Evolutionary conservation across 2,888 invertebrate genomes (phyloP).

Genomic region (Patella ulyssiponensis): DNA sequence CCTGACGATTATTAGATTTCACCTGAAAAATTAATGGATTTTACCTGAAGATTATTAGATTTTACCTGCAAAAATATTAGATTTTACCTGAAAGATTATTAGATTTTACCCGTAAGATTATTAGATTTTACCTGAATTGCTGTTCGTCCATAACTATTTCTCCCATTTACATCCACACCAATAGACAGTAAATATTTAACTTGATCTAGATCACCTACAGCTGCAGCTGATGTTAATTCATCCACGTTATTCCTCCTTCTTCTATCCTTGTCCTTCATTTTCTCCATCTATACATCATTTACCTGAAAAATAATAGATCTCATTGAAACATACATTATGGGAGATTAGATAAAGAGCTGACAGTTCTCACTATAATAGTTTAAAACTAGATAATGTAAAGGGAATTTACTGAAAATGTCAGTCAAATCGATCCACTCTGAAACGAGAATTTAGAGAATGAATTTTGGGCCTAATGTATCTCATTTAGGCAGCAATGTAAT

Average conservation of each 20-base stretch:
- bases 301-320: too few relatives aligned
- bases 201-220: slow-evolving; percentile 22
- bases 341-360: too few relatives aligned
- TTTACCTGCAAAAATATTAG: background rate
- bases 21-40: background rate
- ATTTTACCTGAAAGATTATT: background rate
- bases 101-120: background rate
- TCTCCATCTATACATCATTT: background rate
- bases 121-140: slow-evolving; percentile 24
- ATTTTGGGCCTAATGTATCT: too few relatives aligned
- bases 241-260: slow-evolving; percentile 13
- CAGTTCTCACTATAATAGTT: too few relatives aligned
- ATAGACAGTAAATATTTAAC: slow-evolving; percentile 19
- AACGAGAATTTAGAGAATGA: too few relatives aligned
- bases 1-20: background rate
- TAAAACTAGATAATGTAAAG: too few relatives aligned
- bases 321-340: too few relatives aligned
- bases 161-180: slow-evolving; percentile 27
- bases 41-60: slow-evolving; percentile 25
- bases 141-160: slow-evolving; percentile 29
- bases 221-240: slow-evolving; percentile 33
- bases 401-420: too few relatives aligned
- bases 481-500: too few relatives aligned
- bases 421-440: too few relatives aligned
- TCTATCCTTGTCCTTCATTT: background rate